Evolutionary conservation across 2,113 vertebrate genomes (phyloP).

Genomic region (Corvus cornix): DNA sequence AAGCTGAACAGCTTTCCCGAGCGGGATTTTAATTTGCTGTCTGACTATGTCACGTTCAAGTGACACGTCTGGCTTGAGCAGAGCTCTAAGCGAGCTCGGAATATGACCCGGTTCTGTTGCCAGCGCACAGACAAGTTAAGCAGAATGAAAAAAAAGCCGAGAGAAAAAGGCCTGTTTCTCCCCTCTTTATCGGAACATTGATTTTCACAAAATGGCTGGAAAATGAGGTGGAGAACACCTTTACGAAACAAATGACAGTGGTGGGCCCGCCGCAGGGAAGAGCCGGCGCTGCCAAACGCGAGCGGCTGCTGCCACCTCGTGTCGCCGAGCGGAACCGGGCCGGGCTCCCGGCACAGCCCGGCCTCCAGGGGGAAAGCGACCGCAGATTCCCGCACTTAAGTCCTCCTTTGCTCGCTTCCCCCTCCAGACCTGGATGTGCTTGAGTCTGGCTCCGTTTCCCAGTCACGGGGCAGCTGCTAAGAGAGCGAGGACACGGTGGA

Average conservation of each 20-base stretch:
- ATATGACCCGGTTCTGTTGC: not conserved
- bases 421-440: not conserved
- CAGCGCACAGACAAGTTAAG: not conserved
- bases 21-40: not conserved
- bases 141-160: not conserved
- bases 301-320: not conserved
- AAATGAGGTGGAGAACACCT: not conserved
- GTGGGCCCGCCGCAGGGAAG: too few species aligned
- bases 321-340: not conserved
- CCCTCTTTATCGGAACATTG: not conserved
- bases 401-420: not conserved
- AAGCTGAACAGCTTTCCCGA: not conserved
- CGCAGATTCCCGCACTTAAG: accelerated
- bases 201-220: conserved; percentile 23
- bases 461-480: not conserved
- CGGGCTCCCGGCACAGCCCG: not conserved
- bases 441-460: not conserved
- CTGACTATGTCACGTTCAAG: not conserved
- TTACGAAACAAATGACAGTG: accelerated
- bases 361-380: accelerated
- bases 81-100: not conserved
- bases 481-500: not conserved
- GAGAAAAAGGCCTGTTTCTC: not conserved
- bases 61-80: not conserved
- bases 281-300: not conserved